These are phyloP conservation scores for Dreissena polymorpha DNA, from an alignment of 1,140 invertebrate genomes.

Conservation along the genomic window DNA sequence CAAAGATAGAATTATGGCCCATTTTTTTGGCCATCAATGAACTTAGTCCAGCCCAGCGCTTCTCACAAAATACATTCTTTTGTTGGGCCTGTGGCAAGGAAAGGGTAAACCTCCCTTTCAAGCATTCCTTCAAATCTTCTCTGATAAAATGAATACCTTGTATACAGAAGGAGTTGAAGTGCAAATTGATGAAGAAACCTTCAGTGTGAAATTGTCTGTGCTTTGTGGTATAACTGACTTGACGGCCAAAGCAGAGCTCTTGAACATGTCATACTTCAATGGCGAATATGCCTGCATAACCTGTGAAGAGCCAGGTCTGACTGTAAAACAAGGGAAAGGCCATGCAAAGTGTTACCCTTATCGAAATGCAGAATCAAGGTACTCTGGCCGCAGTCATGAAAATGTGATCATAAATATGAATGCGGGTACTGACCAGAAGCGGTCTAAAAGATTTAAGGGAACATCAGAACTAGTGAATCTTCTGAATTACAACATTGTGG, in stretches of 20 bases:
- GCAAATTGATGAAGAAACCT: background rate
- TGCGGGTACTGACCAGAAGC: background rate
- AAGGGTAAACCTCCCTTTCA: slow-evolving; percentile 53
- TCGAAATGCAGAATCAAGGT: background rate
- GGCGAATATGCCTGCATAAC: slow-evolving; percentile 13
- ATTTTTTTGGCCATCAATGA: slow-evolving; percentile 57
- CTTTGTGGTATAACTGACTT: slow-evolving; percentile 30
- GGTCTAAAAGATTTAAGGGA: background rate
- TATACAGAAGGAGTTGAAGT: slow-evolving; percentile 26
- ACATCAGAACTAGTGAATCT: background rate
- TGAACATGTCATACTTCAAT: slow-evolving; percentile 19
- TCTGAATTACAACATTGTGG: background rate
- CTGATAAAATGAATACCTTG: slow-evolving; percentile 11
- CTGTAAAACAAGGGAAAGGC: slow-evolving; percentile 53
- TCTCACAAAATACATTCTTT: slow-evolving; percentile 47
- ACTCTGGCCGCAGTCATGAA: background rate
- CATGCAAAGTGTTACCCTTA: slow-evolving; percentile 28
- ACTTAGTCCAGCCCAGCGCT: slow-evolving; percentile 35
- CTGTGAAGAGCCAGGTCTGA: slow-evolving; percentile 50
- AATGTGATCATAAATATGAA: background rate
- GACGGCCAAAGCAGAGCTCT: slow-evolving; percentile 12
- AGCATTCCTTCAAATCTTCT: slow-evolving; percentile 31
- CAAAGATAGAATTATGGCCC: slow-evolving; percentile 58
- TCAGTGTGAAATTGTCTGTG: slow-evolving; percentile 12
- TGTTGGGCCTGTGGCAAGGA: slow-evolving; percentile 51